phyloP scores from a whole-genome alignment of 2,888 invertebrate species.

The Phyllotreta striolata region DNA sequence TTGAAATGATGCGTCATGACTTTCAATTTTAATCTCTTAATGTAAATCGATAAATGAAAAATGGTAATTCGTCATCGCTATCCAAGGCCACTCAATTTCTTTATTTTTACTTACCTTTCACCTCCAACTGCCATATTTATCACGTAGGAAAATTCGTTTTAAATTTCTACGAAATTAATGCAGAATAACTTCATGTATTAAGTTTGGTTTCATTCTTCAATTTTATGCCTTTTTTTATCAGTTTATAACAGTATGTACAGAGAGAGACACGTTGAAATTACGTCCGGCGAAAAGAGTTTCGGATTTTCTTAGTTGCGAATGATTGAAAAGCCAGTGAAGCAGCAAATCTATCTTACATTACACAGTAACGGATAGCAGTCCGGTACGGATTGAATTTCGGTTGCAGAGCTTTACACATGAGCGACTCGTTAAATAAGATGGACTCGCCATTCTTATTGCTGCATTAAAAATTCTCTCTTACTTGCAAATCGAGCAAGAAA shows the following conservation, averaged over 20 bases:
- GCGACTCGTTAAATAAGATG: conserved; percentile 53
- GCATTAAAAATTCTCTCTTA: conserved; percentile 16
- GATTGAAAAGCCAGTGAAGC: conserved; percentile 57
- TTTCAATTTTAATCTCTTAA: conserved; percentile 30
- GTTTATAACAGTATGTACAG: too few species aligned
- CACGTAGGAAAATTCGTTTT: too few species aligned
- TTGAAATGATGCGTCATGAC: conserved; percentile 36
- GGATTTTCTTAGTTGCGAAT: conserved; percentile 58
- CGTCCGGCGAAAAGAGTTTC: conserved; percentile 53
- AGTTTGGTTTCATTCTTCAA: too few species aligned
- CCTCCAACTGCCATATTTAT: not conserved
- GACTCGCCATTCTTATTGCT: conserved; percentile 41
- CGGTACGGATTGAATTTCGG: conserved; percentile 59
- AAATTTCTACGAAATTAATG: too few species aligned
- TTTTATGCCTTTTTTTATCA: too few species aligned
- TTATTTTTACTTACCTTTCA: conserved; percentile 29
- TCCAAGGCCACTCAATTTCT: conserved; percentile 19
- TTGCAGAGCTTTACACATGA: conserved; percentile 57
- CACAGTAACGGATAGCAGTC: conserved; percentile 60
- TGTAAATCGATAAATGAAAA: conserved; percentile 11
- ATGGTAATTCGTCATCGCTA: conserved; percentile 1
- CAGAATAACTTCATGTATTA: too few species aligned
- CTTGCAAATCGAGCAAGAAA: conserved; percentile 33
- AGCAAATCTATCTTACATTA: conserved; percentile 62
- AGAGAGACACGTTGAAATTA: conserved; percentile 31